Evolutionary conservation across 2,113 vertebrate species (phyloP), one percentile per base, ranked within the genome.

Genomic region (Lates calcarifer): DNA sequence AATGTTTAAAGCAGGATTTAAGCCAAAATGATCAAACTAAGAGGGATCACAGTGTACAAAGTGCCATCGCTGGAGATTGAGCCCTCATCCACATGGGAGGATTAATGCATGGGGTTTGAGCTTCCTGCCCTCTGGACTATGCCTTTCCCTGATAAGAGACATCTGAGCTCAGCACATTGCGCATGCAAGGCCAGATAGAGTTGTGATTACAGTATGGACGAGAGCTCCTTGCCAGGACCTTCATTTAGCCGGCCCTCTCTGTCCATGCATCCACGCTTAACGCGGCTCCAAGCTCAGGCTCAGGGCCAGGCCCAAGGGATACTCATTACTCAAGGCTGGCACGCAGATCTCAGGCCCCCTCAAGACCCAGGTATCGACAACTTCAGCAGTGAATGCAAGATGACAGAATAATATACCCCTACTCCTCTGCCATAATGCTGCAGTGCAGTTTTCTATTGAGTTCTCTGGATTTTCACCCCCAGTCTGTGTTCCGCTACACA

Each of bases 111-210:
- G 45, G 57, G 57, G 81, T 67, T 79, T 75, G 83, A 90, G 86
- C 73, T 9, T 20, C 39, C 77, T 69, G 53, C 58, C 77, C 85
- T 74, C 74, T 84, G 58, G 74, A 82, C 76, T 73, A 77, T 80
- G 73, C 28, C 72, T 87, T 74, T 58, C 60, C 45, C 83, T 61
- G 90, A 91, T 90, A 90, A 87, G 79, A 91, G 83, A 86, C 89
- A 91, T 90, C 81, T 55, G 80, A 90, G 87, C 79, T 64, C 77
- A 81, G 86, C 89, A 89, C 71, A 49, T 73, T 83, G 78, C 20
- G 22, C 80, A 61, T 77, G 67, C 55, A 55, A 43, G 83, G 77
- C 81, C 83, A 82, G 86, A 90, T 71, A 82, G 84, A 90, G 83
- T 61, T 71, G 69, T 91, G 90, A 91, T 92, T 89, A 89, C 81